Conservation (phyloP, 2,888 invertebrate genomes). For the Latrodectus elegans region DNA sequence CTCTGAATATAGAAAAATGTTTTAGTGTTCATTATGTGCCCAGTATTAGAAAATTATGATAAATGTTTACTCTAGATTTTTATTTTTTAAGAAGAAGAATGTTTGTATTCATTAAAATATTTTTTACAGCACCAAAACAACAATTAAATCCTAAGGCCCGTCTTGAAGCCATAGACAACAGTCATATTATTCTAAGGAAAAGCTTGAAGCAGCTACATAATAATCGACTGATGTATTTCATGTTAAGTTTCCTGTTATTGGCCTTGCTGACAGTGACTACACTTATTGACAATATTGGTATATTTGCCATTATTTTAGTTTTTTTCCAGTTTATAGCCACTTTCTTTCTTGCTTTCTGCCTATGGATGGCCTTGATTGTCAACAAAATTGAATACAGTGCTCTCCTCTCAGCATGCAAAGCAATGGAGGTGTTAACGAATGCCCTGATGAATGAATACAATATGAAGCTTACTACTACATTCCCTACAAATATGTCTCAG, state of each 20-base stretch:
- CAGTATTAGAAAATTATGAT: too few species aligned
- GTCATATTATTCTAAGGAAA: slow-evolving; percentile 49
- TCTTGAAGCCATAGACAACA: slow-evolving; percentile 55
- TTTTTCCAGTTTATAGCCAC: slow-evolving; percentile 73
- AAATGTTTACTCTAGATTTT: not conserved
- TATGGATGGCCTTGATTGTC: slow-evolving; percentile 88
- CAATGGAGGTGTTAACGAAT: slow-evolving; percentile 78
- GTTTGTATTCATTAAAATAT: not conserved
- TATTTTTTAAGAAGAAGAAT: too few species aligned
- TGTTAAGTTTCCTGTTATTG: slow-evolving; percentile 48
- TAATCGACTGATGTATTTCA: slow-evolving; percentile 56
- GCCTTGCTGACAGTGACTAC: slow-evolving; percentile 53
- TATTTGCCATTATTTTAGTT: slow-evolving; percentile 43
- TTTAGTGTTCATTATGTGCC: too few species aligned
- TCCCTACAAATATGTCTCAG: not conserved
- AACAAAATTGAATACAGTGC: slow-evolving; percentile 87
- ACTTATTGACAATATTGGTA: slow-evolving; percentile 54
- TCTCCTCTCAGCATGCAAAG: slow-evolving; percentile 83
- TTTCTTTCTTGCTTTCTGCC: slow-evolving; percentile 77
- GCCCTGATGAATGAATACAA: slow-evolving; percentile 60
- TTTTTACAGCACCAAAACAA: slow-evolving; percentile 23
- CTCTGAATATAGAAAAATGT: not conserved
- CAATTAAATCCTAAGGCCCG: slow-evolving; percentile 46
- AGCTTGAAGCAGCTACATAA: slow-evolving; percentile 54
- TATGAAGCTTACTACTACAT: slow-evolving; percentile 27